Evolutionary conservation across 2,113 vertebrate genomes (phyloP), one percentile per base, ranked within the genome.

Genomic region (Piprites chloris): DNA sequence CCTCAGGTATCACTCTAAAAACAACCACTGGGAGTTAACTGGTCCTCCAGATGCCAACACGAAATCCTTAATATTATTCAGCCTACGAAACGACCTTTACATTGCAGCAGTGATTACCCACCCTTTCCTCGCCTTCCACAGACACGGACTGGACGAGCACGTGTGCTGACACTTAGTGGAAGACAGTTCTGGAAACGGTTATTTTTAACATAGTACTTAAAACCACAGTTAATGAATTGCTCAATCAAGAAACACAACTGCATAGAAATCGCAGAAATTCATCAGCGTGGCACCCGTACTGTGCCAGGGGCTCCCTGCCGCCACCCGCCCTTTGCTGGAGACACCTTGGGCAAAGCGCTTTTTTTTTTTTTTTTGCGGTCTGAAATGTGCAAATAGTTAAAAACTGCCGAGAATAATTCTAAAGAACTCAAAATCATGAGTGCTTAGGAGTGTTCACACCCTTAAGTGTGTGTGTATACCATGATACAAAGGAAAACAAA

Each of bases 121-220:
- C 27, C 39, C 61, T 16, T 8, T 2, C n/a, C 49, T 18, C 9
- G 8, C 39, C 47, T 56, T 4, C 56, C 87, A 13, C 33, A 12
- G 14, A 14, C 53, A 35, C 50, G 2, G 6, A 1, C 35, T 1
- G 20, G 50, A 5, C 22, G 0, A 11, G 11, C 2, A 2, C 30
- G 2, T 0, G 9, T 9, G 0, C 56, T n/a, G 66, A 6, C 4
- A 0, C 27, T 6, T 4, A 33, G 2, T 4, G 15, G 67, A 24
- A 35, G 23, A 44, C 22, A 9, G 9, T 17, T 42, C 81, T 61
- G 85, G 24, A 41, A 74, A 41, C 0, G 7, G 30, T 6, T 74
- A 26, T 75, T 53, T 81, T 65, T 62, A 55, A 23, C 35, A 2
- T 4, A 10, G 24, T 32, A 8, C 62, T 61, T 47, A 33, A 63